phyloP scores from a whole-genome alignment of 2,888 invertebrate species.

The Romanomermis culicivorax region DNA sequence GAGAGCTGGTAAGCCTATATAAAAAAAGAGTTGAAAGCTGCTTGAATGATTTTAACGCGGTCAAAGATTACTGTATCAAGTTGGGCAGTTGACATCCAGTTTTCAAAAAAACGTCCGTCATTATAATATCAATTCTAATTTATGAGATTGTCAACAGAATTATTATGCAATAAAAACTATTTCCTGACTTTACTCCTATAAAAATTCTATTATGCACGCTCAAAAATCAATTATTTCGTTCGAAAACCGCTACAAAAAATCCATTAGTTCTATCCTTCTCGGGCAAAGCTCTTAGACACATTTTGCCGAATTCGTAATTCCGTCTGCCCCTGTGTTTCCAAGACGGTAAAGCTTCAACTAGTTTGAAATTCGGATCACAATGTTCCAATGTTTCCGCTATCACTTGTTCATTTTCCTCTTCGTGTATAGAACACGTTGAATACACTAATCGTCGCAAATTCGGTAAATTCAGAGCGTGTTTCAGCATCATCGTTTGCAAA shows the following conservation, averaged over 20 bases:
- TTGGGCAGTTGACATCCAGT: no score
- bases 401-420: slow-evolving; percentile 79
- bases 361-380: slow-evolving; percentile 17
- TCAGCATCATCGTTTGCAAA: slow-evolving; percentile 50
- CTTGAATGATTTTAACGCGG: no score
- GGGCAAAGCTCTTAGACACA: slow-evolving; percentile 55
- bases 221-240: slow-evolving; percentile 15
- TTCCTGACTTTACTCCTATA: no score
- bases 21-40: no score
- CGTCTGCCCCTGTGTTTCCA: slow-evolving; percentile 34
- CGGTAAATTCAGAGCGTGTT: slow-evolving; percentile 64
- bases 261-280: slow-evolving; percentile 64
- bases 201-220: no score
- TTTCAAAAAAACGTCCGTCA: no score
- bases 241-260: slow-evolving; percentile 80
- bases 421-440: slow-evolving; percentile 76
- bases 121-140: no score
- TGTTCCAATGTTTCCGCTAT: slow-evolving; percentile 44
- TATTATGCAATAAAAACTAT: no score
- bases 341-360: slow-evolving; percentile 29
- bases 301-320: slow-evolving; percentile 31
- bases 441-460: slow-evolving; percentile 65
- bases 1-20: no score
- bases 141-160: no score
- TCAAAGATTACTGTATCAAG: no score